A percentile compares a stretch with the other conserved stretches of the same genome.
These are phyloP conservation scores for Hestina assimilis DNA, from an alignment of 1,140 invertebrate species.

Conservation along the genomic window DNA sequence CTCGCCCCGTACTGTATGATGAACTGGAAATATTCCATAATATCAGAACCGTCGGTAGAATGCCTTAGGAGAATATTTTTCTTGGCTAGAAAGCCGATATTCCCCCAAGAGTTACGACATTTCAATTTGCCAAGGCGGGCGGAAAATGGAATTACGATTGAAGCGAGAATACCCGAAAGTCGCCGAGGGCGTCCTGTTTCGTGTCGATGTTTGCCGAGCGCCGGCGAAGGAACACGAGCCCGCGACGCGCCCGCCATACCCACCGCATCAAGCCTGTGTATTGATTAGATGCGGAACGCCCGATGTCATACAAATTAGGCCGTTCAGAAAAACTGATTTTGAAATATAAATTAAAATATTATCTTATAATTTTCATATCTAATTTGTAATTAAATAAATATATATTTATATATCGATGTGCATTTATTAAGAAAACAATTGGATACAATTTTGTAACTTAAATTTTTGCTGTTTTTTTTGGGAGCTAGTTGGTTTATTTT, in stretches of 20 bases:
- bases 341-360: constrained; percentile 12
- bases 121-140: constrained; percentile 80
- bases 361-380: constrained; percentile 23
- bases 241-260: constrained; percentile 44
- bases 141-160: constrained; percentile 79
- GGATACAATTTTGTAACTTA: no score
- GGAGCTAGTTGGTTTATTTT: no score
- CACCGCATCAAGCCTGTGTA: constrained; percentile 65
- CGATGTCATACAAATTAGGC: constrained; percentile 78
- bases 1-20: constrained; percentile 60
- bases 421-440: no score
- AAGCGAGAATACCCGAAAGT: constrained; percentile 70
- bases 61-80: constrained; percentile 75
- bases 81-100: constrained; percentile 76
- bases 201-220: constrained; percentile 48
- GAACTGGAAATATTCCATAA: constrained; percentile 74
- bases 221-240: constrained; percentile 48
- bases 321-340: constrained; percentile 72
- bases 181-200: constrained; percentile 43
- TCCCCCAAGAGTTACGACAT: constrained; percentile 79
- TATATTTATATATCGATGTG: no score
- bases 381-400: not conserved
- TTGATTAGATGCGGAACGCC: constrained; percentile 79
- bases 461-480: no score
- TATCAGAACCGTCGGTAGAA: constrained; percentile 69